These are phyloP conservation scores for Tetranychus truncatus DNA, from an alignment of 2,888 invertebrate species.

Conservation along the genomic window DNA sequence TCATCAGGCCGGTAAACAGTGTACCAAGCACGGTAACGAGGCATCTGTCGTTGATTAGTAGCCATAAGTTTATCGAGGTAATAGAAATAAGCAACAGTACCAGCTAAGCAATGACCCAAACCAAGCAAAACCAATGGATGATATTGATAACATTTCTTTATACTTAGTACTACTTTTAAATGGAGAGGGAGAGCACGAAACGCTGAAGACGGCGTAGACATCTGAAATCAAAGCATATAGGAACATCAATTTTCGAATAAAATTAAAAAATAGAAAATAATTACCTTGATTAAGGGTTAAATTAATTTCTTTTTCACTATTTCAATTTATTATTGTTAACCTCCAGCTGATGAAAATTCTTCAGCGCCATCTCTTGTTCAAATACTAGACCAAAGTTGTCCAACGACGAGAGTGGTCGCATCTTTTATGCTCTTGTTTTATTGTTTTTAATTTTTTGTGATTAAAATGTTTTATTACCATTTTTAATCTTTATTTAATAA, in stretches of 20 bases:
- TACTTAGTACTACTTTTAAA: background rate
- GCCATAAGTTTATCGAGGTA: background rate
- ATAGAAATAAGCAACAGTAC: background rate
- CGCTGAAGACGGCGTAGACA: background rate
- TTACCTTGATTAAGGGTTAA: too few species aligned
- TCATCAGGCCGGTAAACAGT: slow-evolving; percentile 14
- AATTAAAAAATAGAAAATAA: background rate
- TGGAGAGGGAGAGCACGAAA: background rate
- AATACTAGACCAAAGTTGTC: too few species aligned
- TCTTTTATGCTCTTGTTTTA: too few species aligned
- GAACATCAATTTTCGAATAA: background rate
- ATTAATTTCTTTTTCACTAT: too few species aligned
- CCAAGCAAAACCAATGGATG: background rate
- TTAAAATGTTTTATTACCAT: too few species aligned
- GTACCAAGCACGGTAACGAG: background rate
- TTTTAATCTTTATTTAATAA: too few species aligned
- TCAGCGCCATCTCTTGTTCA: too few species aligned
- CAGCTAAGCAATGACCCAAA: background rate
- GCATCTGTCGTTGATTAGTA: background rate
- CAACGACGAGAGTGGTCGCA: too few species aligned
- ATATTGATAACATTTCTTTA: background rate
- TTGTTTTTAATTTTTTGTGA: too few species aligned
- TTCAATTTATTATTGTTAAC: too few species aligned
- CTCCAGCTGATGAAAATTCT: too few species aligned
- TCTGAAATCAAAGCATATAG: background rate